phyloP scores from a whole-genome alignment of 2,888 invertebrate species.

The Cremastinae sp. region DNA sequence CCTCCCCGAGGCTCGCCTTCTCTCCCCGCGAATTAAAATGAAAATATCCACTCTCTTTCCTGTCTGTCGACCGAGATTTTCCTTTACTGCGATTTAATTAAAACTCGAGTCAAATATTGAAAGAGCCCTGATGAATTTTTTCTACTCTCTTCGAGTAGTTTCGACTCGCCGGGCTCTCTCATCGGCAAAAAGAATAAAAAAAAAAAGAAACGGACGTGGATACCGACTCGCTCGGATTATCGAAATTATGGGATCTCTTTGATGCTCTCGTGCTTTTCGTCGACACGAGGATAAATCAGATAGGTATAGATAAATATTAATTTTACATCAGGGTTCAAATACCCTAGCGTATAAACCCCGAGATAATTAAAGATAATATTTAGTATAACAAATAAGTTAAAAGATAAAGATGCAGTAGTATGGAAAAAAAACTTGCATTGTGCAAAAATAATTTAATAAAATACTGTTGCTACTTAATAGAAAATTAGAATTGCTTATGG shows the following conservation, averaged over 20 bases:
- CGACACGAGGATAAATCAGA: background rate
- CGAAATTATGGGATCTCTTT: background rate
- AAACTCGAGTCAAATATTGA: slow-evolving; percentile 51
- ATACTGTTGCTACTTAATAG: too few species aligned
- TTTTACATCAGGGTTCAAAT: too few species aligned
- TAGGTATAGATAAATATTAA: too few species aligned
- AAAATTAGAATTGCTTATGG: too few species aligned
- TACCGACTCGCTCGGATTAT: background rate
- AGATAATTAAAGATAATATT: too few species aligned
- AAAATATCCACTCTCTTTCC: slow-evolving; percentile 33
- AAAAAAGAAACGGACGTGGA: background rate
- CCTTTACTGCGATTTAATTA: slow-evolving; percentile 34
- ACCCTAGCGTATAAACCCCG: too few species aligned
- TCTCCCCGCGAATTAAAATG: slow-evolving; percentile 10
- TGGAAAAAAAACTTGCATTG: too few species aligned
- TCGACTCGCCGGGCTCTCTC: background rate
- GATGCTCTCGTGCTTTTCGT: background rate
- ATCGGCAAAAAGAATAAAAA: background rate
- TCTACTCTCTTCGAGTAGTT: slow-evolving; percentile 9
- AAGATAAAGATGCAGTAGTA: too few species aligned
- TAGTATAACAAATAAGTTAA: too few species aligned
- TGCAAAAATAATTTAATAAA: too few species aligned
- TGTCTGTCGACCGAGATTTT: slow-evolving; percentile 23
- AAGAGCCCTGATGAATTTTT: slow-evolving; percentile 24
- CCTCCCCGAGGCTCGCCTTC: background rate